A percentile compares a stretch with the other conserved stretches of the same genome.
Conservation (phyloP, 2,888 invertebrate species). For the Plagiodera versicolora region DNA sequence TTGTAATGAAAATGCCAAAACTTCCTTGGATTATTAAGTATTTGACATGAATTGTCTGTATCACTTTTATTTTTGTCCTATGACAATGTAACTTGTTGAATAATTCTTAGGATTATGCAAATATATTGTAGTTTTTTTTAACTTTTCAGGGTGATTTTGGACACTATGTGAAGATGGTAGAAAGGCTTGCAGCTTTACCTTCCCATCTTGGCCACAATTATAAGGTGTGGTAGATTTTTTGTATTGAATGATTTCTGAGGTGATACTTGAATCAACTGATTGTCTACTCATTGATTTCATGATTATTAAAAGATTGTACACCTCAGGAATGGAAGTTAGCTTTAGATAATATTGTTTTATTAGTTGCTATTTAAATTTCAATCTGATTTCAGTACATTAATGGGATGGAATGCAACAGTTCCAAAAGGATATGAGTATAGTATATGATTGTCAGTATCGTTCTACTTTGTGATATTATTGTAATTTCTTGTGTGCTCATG, state of each 20-base stretch:
- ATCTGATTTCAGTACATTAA: slow-evolving; percentile 42
- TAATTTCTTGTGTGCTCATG: slow-evolving; percentile 29
- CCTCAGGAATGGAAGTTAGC: slow-evolving; percentile 20
- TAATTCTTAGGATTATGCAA: slow-evolving; percentile 27
- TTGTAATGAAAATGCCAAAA: slow-evolving; percentile 58
- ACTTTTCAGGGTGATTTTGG: slow-evolving; percentile 40
- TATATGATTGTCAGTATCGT: slow-evolving; percentile 41
- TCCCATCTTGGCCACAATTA: slow-evolving; percentile 26
- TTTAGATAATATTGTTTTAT: slow-evolving; percentile 5
- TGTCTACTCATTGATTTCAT: not conserved
- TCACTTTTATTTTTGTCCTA: slow-evolving; percentile 28
- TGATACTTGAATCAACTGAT: slow-evolving; percentile 8
- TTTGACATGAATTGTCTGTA: slow-evolving; percentile 47
- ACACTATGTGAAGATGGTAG: slow-evolving; percentile 22
- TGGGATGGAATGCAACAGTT: slow-evolving; percentile 23
- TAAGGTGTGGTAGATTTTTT: slow-evolving; percentile 45
- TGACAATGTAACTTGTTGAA: slow-evolving; percentile 21
- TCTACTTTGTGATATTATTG: slow-evolving; percentile 31
- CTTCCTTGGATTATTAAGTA: slow-evolving; percentile 35
- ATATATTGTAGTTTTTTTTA: slow-evolving; percentile 35
- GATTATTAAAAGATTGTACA: not conserved
- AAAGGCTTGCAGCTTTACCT: slow-evolving; percentile 39
- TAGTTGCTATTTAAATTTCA: slow-evolving; percentile 29
- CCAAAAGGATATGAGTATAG: slow-evolving; percentile 37
- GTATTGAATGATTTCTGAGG: slow-evolving; percentile 36